A percentile compares a stretch with the other conserved stretches of the same genome.
phyloP scores from a whole-genome alignment of 2,113 vertebrate species.

The Erythrocercus mccallii region DNA sequence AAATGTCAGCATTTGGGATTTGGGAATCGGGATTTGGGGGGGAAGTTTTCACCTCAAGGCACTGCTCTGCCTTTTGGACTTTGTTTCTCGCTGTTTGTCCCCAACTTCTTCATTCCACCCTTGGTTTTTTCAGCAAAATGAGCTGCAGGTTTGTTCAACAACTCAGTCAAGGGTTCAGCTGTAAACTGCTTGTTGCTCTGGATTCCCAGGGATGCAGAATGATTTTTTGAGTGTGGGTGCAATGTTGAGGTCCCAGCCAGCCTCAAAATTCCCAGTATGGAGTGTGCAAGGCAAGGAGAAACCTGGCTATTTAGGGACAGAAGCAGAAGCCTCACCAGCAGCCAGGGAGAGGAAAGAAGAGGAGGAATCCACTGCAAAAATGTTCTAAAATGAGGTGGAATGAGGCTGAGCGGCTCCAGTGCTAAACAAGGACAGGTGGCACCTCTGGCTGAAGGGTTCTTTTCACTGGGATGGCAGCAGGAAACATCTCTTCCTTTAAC shows the following conservation, averaged over 20 bases:
- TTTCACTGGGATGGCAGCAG: background rate
- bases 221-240: background rate
- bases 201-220: background rate
- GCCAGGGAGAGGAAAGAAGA: background rate
- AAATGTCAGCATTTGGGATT: background rate
- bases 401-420: background rate
- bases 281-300: background rate
- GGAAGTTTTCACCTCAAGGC: background rate
- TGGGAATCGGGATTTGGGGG: background rate
- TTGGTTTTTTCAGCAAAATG: background rate
- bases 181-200: fast-evolving
- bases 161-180: fast-evolving
- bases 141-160: background rate
- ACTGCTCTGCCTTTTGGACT: background rate
- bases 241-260: background rate
- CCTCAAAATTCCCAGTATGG: fast-evolving
- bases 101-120: fast-evolving
- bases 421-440: background rate
- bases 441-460: background rate
- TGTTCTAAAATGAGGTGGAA: background rate
- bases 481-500: background rate
- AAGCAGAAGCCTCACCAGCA: background rate
- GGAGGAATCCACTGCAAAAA: background rate
- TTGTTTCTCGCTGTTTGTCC: fast-evolving
- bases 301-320: background rate